phyloP scores from a whole-genome alignment of 1,140 invertebrate genomes.

The Bombus superbus region DNA sequence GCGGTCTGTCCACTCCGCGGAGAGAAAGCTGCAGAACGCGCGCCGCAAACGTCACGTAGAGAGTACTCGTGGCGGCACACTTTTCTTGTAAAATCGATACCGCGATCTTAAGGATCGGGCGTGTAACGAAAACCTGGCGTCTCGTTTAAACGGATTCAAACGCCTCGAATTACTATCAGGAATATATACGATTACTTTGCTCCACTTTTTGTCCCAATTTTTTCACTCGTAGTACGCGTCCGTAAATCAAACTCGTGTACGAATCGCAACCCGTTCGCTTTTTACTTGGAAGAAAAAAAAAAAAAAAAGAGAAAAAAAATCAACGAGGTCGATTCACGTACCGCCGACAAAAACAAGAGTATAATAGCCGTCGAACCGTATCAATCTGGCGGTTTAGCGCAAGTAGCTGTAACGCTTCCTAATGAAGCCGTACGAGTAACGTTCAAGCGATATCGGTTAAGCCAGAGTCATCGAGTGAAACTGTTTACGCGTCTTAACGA shows the following conservation, averaged over 20 bases:
- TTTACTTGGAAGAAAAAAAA: no score
- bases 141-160: background rate
- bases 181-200: background rate
- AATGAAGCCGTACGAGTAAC: conserved; percentile 34
- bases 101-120: conserved; percentile 42
- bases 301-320: no score
- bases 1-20: conserved; percentile 38
- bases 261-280: no score
- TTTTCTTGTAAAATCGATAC: conserved; percentile 63
- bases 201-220: no score
- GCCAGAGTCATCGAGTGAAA: conserved; percentile 29
- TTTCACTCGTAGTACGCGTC: background rate
- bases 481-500: conserved; percentile 34
- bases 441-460: conserved; percentile 31
- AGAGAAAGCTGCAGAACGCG: conserved; percentile 69
- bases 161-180: no score
- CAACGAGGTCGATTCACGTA: no score
- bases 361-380: conserved; percentile 15
- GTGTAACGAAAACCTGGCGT: background rate
- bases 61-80: conserved; percentile 63
- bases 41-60: conserved; percentile 63
- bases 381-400: background rate
- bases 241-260: no score
- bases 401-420: background rate
- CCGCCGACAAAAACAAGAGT: background rate